phyloP scores from a whole-genome alignment of 2,888 invertebrate species.

The Leucania comma region DNA sequence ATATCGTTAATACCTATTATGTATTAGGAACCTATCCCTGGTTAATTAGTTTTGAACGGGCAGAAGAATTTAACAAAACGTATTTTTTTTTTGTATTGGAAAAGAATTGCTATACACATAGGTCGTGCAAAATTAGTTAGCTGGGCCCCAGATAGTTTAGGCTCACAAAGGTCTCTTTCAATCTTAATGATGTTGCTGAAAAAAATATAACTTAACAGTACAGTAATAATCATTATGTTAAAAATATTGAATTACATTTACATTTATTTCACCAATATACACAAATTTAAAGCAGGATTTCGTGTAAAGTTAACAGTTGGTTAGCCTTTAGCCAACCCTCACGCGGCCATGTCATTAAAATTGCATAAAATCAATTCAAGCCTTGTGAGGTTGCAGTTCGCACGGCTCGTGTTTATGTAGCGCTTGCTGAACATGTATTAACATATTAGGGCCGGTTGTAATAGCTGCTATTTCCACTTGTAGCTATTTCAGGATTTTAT shows the following conservation, averaged over 20 bases:
- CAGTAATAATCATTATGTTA: too few species aligned
- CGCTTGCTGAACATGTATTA: constrained; percentile 25
- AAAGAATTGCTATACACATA: neutral
- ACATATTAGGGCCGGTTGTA: constrained; percentile 19
- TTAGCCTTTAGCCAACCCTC: constrained; percentile 17
- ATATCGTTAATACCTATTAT: too few species aligned
- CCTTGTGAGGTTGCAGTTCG: constrained; percentile 36
- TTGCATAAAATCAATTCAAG: constrained; percentile 55
- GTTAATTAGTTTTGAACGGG: neutral
- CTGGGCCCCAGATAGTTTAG: neutral
- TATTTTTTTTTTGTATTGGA: neutral
- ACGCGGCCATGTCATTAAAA: constrained; percentile 44
- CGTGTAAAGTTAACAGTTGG: constrained; percentile 24
- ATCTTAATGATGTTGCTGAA: neutral
- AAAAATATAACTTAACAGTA: neutral
- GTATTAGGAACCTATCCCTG: too few species aligned
- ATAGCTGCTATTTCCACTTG: constrained; percentile 26
- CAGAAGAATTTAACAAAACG: neutral
- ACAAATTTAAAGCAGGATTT: constrained; percentile 17
- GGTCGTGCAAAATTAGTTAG: constrained; percentile 4
- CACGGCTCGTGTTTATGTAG: constrained; percentile 28
- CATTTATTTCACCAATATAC: neutral
- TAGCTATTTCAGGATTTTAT: constrained; percentile 21
- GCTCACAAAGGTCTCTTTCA: neutral
- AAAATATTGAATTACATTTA: constrained; percentile 3